phyloP scores from a whole-genome alignment of 2,888 invertebrate genomes.

The Urechis unicinctus region DNA sequence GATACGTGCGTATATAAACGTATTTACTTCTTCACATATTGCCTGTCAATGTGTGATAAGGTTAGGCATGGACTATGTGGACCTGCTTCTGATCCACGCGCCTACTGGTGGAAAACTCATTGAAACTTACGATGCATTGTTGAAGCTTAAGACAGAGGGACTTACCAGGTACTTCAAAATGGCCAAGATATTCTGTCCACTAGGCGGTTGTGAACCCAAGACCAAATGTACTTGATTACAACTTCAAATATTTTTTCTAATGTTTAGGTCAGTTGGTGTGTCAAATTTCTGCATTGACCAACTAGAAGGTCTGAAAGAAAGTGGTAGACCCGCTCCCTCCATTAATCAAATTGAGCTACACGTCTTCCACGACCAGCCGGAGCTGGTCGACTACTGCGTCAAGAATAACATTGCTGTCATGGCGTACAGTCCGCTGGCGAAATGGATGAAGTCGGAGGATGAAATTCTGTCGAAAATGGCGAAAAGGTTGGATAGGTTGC shows the following conservation, averaged over 20 bases:
- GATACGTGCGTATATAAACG: too few relatives aligned
- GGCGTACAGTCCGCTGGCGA: conserved; percentile 31
- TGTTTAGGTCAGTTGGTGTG: conserved; percentile 30
- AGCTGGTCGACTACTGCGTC: conserved; percentile 28
- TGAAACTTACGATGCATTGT: conserved; percentile 28
- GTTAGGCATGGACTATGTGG: conserved; percentile 21
- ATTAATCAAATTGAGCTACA: conserved; percentile 38
- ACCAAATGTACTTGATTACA: too few relatives aligned
- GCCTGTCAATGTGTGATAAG: too few relatives aligned
- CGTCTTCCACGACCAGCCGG: conserved; percentile 25
- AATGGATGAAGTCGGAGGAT: conserved; percentile 23
- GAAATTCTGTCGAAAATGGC: conserved; percentile 23
- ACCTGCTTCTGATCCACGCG: conserved; percentile 29
- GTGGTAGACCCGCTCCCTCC: conserved; percentile 28
- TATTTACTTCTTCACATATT: too few relatives aligned
- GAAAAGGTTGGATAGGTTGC: conserved; percentile 22
- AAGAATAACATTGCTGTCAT: conserved; percentile 28
- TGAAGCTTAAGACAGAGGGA: conserved; percentile 27
- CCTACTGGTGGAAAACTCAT: conserved; percentile 22
- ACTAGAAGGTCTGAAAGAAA: conserved; percentile 26
- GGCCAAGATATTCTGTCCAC: too few relatives aligned
- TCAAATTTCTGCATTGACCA: conserved; percentile 35
- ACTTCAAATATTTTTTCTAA: neutral
- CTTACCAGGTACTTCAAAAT: conserved; percentile 19
- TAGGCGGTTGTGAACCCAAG: too few relatives aligned